Evolutionary conservation across 1,140 invertebrate species (phyloP), one percentile per base, ranked within the genome.

Genomic region (Reticulitermes speratus): DNA sequence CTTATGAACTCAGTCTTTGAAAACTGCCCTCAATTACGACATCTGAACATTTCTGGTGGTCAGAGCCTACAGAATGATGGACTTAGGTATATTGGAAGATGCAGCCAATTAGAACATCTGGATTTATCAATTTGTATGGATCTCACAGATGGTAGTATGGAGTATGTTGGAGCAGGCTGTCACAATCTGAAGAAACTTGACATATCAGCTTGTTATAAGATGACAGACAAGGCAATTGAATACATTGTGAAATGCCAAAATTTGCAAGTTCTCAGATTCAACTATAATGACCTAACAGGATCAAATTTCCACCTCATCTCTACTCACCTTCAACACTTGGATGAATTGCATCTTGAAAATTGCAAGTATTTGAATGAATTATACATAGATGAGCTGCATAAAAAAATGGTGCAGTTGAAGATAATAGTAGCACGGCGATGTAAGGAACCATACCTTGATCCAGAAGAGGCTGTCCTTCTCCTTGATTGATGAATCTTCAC

Each of bases 281-380:
- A 75, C n/a, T 75, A 75, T 16, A 75, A 75, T 75, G 65, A 75
- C 65, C n/a, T 75, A 75, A 75, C 25, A 75, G 65, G 65, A 75
- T 25, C n/a, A n/a, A 75, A n/a, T 9, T 75, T 75, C n/a, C 65
- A 75, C n/a, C 65, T 75, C 7, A 75, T 75, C n/a, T 30, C 65
- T 30, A 75, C 25, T 75, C 25, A 75, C n/a, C n/a, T 75, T 8
- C 65, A 9, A 11, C n/a, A 75, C n/a, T 30, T 75, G 65, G n/a
- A 25, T 25, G 65, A 75, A 75, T 8, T 75, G 9, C n/a, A 75
- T 16, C 65, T 75, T 75, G 65, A 75, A 9, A 75, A 75, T 25
- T 75, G 65, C 65, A 75, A 11, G 25, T 75, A 75, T 75, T 75
- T 75, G 65, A 14, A 75, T 75, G 65, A 75, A 30, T 9, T 75